Base-by-base conservation (phyloP, 2,797 vertebrate genomes). In the Platalea minor region DNA sequence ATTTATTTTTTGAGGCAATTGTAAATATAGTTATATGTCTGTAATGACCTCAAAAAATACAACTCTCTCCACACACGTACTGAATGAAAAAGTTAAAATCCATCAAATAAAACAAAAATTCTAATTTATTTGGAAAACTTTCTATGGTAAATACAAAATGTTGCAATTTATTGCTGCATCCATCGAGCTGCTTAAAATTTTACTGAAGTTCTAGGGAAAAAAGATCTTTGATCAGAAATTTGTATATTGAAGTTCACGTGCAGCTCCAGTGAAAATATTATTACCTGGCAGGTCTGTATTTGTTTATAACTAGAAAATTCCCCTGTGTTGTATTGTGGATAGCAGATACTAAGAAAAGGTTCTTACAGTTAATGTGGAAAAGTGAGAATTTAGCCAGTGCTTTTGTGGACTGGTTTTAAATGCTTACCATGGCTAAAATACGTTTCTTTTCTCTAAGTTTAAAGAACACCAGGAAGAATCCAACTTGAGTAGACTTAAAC, bases 11-110 rank as follows among this genome's bases (percentile, higher is more conserved):
- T 25, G 28, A 67, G 72, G 7, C n/a, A 26, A 19, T 69, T 50
- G 3, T 39, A 51, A 74, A 20, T 69, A 19, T 7, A 56, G 14
- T 29, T 51, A 13, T 28, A 17, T 31, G 3, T 64, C 33, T 68
- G 0, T 17, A 67, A 21, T 17, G 6, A 57, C 4, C 20, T 73
- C 19, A 41, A n/a, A n/a, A 13, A 35, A 45, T 4, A 1, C 17
- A 39, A 39, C 18, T 45, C n/a, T 33, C 14, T 83, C 25, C 41
- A 13, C 15, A 29, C 6, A 24, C 5, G 15, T 15, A 43, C 5
- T n/a, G 20, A 64, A 65, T 39, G 15, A 25, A 77, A 59, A 70
- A 63, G 19, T 41, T 25, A 35, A 89, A 86, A 84, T 28, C 17
- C 19, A 9, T 48, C 4, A 51, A 65, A 70, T 59, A 21, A 29